Evolutionary conservation across 2,797 vertebrate genomes (phyloP), one percentile per base, ranked within the genome.

Genomic region (Discoglossus pictus): DNA sequence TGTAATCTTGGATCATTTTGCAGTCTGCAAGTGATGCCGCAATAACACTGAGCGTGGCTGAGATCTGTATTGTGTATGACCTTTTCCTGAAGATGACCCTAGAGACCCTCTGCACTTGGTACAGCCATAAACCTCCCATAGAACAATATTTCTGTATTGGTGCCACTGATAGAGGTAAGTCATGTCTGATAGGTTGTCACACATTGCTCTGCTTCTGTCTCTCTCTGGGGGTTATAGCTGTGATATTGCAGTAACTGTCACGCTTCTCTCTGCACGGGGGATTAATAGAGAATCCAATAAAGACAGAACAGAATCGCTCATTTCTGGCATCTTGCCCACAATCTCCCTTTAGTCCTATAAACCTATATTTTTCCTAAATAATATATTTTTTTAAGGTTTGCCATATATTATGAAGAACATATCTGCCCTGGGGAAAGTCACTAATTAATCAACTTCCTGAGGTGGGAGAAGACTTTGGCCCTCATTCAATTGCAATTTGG

Each of bases 61-160:
- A 50, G 35, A 38, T 50, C 53, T 25, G 40, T 56, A 66, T 25
- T 48, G 63, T 44, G 52, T 12, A n/a, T 58, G 63, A 66, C 63
- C 53, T 56, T 66, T 47, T 6, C 43, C 27, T 18, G 59, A 17
- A 51, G 36, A 36, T 59, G 54, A 59, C 65, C 50, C 31, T 7
- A 27, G 8, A 38, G 56, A 7, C 3, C n/a, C 7, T 24, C 23
- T 25, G 3, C 4, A 7, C 4, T 1, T 1, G 21, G 7, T 23
- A 9, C 1, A 1, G 20, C 13, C n/a, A n/a, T n/a, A n/a, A n/a
- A n/a, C 2, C 40, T 52, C 23, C 2, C 23, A 7, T 7, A 18
- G 5, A 8, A 31, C 36, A 20, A 51, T 59, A 59, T 34, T 31
- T 38, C 21, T 34, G 24, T 31, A 31, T 42, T 51, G 51, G 59